Percentiles rank a stretch among this genome's conserved stretches.
These are phyloP conservation scores for Mythimna albipuncta DNA, from an alignment of 2,888 invertebrate species.

Conservation along the genomic window DNA sequence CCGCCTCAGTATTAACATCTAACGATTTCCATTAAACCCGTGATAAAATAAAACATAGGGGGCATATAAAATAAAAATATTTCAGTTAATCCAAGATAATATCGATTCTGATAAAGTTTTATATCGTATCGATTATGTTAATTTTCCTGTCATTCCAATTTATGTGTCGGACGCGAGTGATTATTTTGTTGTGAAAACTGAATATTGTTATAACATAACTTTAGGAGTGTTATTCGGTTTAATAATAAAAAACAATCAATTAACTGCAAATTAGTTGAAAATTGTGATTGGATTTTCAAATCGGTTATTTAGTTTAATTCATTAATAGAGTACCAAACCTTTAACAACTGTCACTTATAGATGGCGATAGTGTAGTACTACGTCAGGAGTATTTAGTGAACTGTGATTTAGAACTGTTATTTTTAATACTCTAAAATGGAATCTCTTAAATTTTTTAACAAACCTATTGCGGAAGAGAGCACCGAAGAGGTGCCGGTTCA, in stretches of 20 bases:
- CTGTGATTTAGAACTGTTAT: constrained; percentile 28
- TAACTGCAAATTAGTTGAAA: not conserved
- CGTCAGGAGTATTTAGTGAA: constrained; percentile 14
- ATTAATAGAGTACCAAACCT: not conserved
- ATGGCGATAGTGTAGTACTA: constrained; percentile 35
- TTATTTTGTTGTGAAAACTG: constrained; percentile 19
- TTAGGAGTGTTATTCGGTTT: not conserved
- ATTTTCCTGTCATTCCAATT: constrained; percentile 39
- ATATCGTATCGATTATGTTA: constrained; percentile 39
- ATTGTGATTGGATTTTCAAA: not conserved
- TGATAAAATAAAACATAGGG: constrained; percentile 29
- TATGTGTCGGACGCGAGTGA: constrained; percentile 38
- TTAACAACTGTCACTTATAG: not conserved
- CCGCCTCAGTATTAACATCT: constrained; percentile 27
- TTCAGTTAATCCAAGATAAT: constrained; percentile 56
- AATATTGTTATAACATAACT: not conserved
- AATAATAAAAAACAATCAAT: not conserved
- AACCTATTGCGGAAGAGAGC: not conserved
- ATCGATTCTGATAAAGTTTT: constrained; percentile 47
- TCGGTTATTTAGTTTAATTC: not conserved
- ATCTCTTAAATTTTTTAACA: constrained; percentile 50
- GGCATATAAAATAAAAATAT: constrained; percentile 47
- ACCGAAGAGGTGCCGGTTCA: constrained; percentile 15
- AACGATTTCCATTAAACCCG: not conserved
- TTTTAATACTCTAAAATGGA: constrained; percentile 59